Percentiles rank a stretch among this genome's conserved stretches.
Conservation (phyloP, 1,140 invertebrate genomes). For the Vanessa atalanta region DNA sequence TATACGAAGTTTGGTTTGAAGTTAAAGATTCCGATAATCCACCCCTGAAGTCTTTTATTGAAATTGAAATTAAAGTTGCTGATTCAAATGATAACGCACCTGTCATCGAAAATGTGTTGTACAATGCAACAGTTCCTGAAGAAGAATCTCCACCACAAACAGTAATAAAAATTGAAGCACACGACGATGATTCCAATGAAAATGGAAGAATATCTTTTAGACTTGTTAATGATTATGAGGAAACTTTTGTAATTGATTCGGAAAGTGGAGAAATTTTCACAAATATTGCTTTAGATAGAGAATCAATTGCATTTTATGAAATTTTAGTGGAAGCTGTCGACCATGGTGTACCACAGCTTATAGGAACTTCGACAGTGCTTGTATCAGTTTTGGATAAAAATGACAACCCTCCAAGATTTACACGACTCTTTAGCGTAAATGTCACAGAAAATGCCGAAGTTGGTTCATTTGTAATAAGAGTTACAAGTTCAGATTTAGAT, state of each 20-base stretch:
- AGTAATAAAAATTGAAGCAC: slow-evolving; percentile 89
- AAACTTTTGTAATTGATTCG: slow-evolving; percentile 90
- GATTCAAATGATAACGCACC: slow-evolving; percentile 96
- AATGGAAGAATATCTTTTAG: slow-evolving; percentile 93
- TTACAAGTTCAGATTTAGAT: slow-evolving; percentile 95
- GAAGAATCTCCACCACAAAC: slow-evolving; percentile 90
- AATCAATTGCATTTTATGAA: slow-evolving; percentile 91
- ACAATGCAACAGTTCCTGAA: slow-evolving; percentile 92
- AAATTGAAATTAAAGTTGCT: slow-evolving; percentile 91
- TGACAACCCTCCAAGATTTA: slow-evolving; percentile 97
- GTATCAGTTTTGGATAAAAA: slow-evolving; percentile 95
- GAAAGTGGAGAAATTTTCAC: slow-evolving; percentile 93
- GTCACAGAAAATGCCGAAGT: slow-evolving; percentile 97
- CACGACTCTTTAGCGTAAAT: slow-evolving; percentile 94
- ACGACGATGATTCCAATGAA: slow-evolving; percentile 91
- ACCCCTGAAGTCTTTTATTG: slow-evolving; percentile 87
- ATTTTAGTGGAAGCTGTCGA: slow-evolving; percentile 93
- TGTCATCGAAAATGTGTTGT: slow-evolving; percentile 88
- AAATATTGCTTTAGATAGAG: slow-evolving; percentile 91
- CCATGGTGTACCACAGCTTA: slow-evolving; percentile 89
- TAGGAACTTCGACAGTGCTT: slow-evolving; percentile 91
- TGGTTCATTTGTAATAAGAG: slow-evolving; percentile 94
- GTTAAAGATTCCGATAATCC: slow-evolving; percentile 92
- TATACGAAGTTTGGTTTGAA: slow-evolving; percentile 96
- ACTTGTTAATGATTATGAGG: slow-evolving; percentile 87